phyloP scores from a whole-genome alignment of 2,797 vertebrate genomes.

The Scyliorhinus canicula region DNA sequence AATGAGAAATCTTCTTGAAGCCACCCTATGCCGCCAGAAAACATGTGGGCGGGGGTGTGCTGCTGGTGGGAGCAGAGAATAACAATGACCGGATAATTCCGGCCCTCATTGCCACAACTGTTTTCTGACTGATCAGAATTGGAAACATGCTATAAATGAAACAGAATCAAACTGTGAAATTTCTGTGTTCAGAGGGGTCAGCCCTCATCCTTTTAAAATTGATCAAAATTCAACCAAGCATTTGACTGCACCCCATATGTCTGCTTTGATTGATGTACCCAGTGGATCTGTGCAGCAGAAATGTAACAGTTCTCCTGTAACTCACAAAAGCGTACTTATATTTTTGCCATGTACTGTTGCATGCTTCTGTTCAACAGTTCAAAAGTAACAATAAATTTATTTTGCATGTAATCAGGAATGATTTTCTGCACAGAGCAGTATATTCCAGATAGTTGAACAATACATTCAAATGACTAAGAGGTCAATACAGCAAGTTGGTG shows the following conservation, averaged over 20 bases:
- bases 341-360: background rate
- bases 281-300: background rate
- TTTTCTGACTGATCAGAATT: background rate
- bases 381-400: background rate
- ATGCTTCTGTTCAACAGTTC: background rate
- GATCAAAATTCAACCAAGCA: background rate
- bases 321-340: background rate
- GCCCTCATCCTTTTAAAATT: background rate
- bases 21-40: no score
- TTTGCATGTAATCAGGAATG: background rate
- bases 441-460: background rate
- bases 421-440: background rate
- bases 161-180: background rate
- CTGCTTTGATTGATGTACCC: background rate
- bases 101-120: background rate
- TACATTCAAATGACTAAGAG: background rate
- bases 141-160: background rate
- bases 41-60: no score
- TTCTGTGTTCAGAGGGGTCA: background rate
- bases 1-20: no score
- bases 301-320: background rate
- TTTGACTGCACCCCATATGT: background rate
- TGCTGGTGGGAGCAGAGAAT: no score
- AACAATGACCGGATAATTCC: no score
- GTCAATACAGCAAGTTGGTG: background rate